A percentile compares a stretch with the other conserved stretches of the same genome.
phyloP scores from a whole-genome alignment of 2,797 vertebrate species.

The Pseudochaenichthys georgianus region DNA sequence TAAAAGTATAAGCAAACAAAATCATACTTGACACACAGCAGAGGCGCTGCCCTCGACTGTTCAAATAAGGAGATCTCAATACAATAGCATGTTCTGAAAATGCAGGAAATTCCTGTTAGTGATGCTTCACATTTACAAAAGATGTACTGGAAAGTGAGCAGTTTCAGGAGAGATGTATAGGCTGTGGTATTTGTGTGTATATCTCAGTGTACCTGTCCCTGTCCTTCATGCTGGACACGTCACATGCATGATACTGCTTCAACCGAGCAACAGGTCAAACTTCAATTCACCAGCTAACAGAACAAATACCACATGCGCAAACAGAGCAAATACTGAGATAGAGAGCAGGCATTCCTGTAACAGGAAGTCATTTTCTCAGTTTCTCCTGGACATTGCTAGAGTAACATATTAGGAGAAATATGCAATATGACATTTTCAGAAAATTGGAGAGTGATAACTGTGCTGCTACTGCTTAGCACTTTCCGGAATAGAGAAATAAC shows the following conservation, averaged over 20 bases:
- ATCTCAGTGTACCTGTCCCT: slow-evolving; percentile 17
- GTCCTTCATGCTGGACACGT: slow-evolving; percentile 42
- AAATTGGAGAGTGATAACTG: neutral
- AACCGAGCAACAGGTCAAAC: slow-evolving; percentile 79
- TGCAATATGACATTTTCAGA: neutral
- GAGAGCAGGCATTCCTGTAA: slow-evolving; percentile 63
- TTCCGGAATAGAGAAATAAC: neutral
- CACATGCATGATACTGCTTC: slow-evolving; percentile 35
- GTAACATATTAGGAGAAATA: slow-evolving; percentile 4
- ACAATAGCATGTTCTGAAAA: neutral
- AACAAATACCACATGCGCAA: slow-evolving; percentile 74
- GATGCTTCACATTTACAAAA: neutral
- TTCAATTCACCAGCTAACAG: slow-evolving; percentile 68
- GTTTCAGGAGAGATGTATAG: slow-evolving; percentile 52
- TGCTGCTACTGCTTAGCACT: neutral
- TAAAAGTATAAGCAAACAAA: slow-evolving; percentile 47
- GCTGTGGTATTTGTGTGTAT: slow-evolving; percentile 16
- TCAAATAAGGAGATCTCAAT: slow-evolving; percentile 40
- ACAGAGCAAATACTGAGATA: slow-evolving; percentile 57
- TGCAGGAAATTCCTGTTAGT: slow-evolving; percentile 27
- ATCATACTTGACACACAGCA: slow-evolving; percentile 16
- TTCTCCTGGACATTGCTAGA: slow-evolving; percentile 16
- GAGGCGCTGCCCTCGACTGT: slow-evolving; percentile 32
- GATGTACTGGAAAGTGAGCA: neutral
- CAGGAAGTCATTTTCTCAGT: slow-evolving; percentile 46